Conservation (phyloP, 2,113 vertebrate species). For the Calyptomena viridis region DNA sequence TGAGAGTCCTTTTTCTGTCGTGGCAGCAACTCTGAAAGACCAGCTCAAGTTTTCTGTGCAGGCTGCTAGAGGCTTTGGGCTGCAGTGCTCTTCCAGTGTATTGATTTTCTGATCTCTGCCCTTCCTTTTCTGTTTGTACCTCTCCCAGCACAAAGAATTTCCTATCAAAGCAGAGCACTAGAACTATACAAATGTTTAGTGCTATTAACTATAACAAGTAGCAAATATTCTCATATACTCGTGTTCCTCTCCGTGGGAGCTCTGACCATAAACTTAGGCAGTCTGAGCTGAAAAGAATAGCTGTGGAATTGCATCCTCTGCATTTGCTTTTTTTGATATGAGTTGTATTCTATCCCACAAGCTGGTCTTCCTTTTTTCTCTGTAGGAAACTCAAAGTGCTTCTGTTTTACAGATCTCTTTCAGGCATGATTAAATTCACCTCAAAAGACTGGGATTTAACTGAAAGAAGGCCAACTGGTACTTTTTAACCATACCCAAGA, state of each 20-base stretch:
- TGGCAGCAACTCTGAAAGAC: background rate
- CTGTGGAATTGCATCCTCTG: background rate
- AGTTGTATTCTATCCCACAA: background rate
- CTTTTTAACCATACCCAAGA: slow-evolving; percentile 20
- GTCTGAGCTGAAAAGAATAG: background rate
- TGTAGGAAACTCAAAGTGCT: slow-evolving; percentile 26
- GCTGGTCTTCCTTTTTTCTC: slow-evolving; percentile 41
- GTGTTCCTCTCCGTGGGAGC: background rate
- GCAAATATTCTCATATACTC: background rate
- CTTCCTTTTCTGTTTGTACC: background rate
- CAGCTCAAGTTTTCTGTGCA: background rate
- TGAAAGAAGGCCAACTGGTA: slow-evolving; percentile 12
- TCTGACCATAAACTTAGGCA: background rate
- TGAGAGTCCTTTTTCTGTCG: background rate
- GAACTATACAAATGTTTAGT: background rate
- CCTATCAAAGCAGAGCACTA: background rate
- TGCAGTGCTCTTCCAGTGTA: background rate
- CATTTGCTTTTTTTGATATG: background rate
- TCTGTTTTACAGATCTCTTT: slow-evolving; percentile 42
- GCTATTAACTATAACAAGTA: background rate
- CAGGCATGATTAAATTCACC: slow-evolving; percentile 6
- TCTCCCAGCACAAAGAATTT: background rate
- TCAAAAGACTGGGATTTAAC: slow-evolving; percentile 29
- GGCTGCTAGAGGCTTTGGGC: background rate
- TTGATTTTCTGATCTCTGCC: background rate